Base-by-base conservation (phyloP, 2,888 invertebrate species). In the Polymixis lichenea region DNA sequence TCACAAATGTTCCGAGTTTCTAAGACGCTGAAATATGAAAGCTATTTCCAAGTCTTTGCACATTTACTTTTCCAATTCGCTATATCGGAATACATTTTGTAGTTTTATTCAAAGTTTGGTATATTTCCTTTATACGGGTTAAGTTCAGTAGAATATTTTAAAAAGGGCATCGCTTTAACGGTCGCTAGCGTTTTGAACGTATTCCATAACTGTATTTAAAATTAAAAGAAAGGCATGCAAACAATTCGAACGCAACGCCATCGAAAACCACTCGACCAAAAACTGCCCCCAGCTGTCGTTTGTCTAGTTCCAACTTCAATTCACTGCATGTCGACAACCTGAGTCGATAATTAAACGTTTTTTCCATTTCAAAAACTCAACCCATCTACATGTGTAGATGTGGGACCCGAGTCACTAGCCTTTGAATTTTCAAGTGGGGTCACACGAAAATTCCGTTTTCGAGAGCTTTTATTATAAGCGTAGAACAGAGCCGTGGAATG, bases 361-460 rank as follows among this genome's bases (percentile, higher is more conserved):
- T 72, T 56, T 25, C 38, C 56, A 53, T 25, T 64, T n/a, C 15
- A 62, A 68, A 70, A 28, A 61, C 7, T 32, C 0, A n/a, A 43
- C 58, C n/a, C 8, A 58, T 67, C 11, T 65, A 46, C 32, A 62
- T 64, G 53, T 55, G 58, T n/a, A 32, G 49, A 61, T 22, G 56
- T 8, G 53, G 17, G 17, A 38, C 38, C 17, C 38, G 38, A 51
- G 51, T n/a, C 62, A 19, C 22, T 25, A 67, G 25, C 53, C 32
- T 75, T 84, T 77, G 69, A 77, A 67, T 75, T 80, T 72, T 58
- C 64, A 72, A 80, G 51, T 56, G 53, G 22, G 17, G 46, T 67
- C 22, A 64, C 62, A 62, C 61, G 46, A 69, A 72, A 67, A 73
- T 72, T 58, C 22, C 46, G 60, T 0, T 66, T 28, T 13, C 17